Conservation (phyloP, 2,113 vertebrate species). For the Neopipo cinnamomea region DNA sequence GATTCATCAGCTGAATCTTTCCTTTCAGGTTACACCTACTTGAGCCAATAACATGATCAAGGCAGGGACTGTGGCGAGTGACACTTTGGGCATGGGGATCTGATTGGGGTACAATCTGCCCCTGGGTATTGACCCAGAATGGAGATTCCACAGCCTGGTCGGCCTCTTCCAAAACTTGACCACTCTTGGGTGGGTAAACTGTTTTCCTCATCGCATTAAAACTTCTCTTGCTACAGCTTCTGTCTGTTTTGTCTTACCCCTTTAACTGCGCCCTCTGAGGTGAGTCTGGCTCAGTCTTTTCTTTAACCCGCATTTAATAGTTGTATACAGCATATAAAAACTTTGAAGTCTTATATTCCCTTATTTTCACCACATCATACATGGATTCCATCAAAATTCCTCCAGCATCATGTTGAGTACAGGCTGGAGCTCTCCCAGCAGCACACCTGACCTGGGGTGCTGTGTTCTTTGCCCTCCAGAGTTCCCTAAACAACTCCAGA, state of each 20-base stretch:
- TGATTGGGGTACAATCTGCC: not conserved
- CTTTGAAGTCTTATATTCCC: not conserved
- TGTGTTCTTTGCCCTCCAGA: not conserved
- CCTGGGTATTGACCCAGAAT: not conserved
- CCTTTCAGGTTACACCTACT: rapidly evolving
- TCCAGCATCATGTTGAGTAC: not conserved
- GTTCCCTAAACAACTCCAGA: not conserved
- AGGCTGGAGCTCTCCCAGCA: not conserved
- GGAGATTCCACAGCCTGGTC: not conserved
- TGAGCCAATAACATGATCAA: not conserved
- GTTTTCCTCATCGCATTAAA: not conserved
- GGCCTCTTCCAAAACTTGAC: not conserved
- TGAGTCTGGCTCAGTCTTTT: not conserved
- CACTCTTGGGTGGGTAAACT: not conserved
- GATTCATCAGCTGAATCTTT: not conserved
- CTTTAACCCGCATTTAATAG: not conserved
- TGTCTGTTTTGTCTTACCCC: not conserved
- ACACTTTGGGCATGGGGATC: too few species aligned
- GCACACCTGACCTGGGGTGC: not conserved
- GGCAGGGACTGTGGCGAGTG: not conserved
- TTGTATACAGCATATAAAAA: too few species aligned
- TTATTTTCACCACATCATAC: not conserved
- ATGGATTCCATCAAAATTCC: not conserved
- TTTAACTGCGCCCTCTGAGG: not conserved
- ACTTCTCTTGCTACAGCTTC: not conserved